A percentile compares a stretch with the other conserved stretches of the same genome.
Conservation (phyloP, 2,888 invertebrate species). For the Hyposoter dolosus region DNA sequence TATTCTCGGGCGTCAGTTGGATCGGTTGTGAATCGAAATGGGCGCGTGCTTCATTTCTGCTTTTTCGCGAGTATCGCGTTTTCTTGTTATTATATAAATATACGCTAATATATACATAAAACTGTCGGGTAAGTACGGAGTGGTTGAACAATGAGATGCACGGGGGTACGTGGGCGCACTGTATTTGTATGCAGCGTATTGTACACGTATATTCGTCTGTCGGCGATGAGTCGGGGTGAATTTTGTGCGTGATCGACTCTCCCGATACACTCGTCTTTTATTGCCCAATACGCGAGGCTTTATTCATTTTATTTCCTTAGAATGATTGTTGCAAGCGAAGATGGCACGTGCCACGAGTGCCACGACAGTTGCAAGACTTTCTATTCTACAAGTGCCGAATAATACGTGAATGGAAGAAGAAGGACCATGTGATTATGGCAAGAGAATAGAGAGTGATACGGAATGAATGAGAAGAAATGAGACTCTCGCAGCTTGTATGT, state of each 20-base stretch:
- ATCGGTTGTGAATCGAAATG: conserved; percentile 75
- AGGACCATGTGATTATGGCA: conserved; percentile 41
- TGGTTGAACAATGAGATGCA: conserved; percentile 50
- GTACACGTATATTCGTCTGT: conserved; percentile 18
- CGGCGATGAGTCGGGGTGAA: conserved; percentile 53
- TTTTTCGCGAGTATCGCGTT: conserved; percentile 60
- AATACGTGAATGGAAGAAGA: conserved; percentile 23
- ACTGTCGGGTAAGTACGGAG: conserved; percentile 73
- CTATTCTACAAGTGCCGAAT: conserved; percentile 18
- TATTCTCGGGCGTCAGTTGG: conserved; percentile 79
- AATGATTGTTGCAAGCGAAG: conserved; percentile 39
- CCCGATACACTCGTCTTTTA: conserved; percentile 5
- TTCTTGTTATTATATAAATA: conserved; percentile 55
- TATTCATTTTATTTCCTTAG: conserved; percentile 17
- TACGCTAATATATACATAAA: conserved; percentile 77
- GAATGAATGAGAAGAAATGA: conserved; percentile 18
- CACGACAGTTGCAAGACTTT: conserved; percentile 56
- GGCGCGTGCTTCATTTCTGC: conserved; percentile 77
- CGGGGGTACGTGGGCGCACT: conserved; percentile 50
- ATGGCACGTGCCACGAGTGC: conserved; percentile 51
- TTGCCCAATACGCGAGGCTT: conserved; percentile 22
- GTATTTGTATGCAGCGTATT: conserved; percentile 11
- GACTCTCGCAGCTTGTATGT: conserved; percentile 11
- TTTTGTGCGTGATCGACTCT: conserved; percentile 58
- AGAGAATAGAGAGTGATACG: background rate